phyloP scores from a whole-genome alignment of 2,797 vertebrate genomes.

The Trachops cirrhosus region DNA sequence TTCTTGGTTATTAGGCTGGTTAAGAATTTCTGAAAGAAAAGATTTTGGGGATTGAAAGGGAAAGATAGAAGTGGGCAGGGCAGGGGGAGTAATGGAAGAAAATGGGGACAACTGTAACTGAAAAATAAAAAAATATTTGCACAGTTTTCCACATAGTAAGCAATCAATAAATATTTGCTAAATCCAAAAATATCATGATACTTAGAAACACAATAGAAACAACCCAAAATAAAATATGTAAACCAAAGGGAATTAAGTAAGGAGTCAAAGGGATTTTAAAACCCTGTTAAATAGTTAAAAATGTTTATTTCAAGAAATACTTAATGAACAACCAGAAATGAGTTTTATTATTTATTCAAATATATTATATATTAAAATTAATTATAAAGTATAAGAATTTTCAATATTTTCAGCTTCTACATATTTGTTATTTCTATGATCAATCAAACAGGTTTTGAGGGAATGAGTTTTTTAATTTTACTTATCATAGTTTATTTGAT shows the following conservation, averaged over 20 bases:
- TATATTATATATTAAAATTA: slow-evolving; percentile 6
- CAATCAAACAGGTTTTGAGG: neutral
- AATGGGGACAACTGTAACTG: too few species aligned
- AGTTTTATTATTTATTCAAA: neutral
- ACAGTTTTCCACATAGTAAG: neutral
- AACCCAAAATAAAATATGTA: neutral
- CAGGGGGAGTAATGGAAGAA: too few species aligned
- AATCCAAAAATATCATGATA: neutral
- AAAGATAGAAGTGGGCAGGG: too few species aligned
- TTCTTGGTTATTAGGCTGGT: neutral
- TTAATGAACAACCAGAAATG: neutral
- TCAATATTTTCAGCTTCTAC: neutral
- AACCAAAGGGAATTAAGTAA: neutral
- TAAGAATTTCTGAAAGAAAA: neutral
- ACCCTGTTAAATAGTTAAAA: neutral
- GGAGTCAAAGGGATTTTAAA: neutral
- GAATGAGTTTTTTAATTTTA: slow-evolving; percentile 3
- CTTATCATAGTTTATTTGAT: neutral
- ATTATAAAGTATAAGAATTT: neutral
- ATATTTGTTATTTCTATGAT: neutral
- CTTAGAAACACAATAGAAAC: neutral
- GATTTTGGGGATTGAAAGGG: too few species aligned
- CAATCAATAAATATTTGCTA: neutral
- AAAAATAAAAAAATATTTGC: neutral
- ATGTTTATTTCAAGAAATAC: neutral